Base-by-base conservation (phyloP, 2,797 vertebrate genomes). In the Tragopan temminckii region DNA sequence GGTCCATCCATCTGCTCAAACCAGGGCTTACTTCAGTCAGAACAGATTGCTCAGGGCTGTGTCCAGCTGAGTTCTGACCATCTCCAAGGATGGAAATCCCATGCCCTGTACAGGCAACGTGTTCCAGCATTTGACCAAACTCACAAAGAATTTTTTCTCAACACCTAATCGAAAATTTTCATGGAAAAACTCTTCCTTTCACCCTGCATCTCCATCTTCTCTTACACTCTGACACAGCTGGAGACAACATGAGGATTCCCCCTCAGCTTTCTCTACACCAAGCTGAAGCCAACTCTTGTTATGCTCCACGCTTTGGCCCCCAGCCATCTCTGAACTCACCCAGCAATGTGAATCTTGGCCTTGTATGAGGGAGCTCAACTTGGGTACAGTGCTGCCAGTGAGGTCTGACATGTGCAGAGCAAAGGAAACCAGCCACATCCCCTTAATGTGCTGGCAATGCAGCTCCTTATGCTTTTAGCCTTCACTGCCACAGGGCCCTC, bases 401-500 rank as follows among this genome's bases (percentile, higher is more conserved):
- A 36, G 31, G 11, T 25, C 35, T 67, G 43, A 35, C 9, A 35
- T 4, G 9, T 4, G 64, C 69, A 17, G 11, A 53, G 35, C 0
- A 35, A 42, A 61, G 27, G 68, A 40, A 57, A 68, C 5, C 9
- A 55, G 40, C 20, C 61, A 9, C 43, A 46, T 42, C 50, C 35
- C 33, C 62, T 29, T 20, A 13, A 27, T 6, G 16, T 63, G 66
- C 43, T 3, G 35, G 29, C 0, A 0, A 25, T 24, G 61, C 21
- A 25, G 68, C 24, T 57, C 31, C 14, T 12, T 4, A 20, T 0
- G 3, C 20, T n/a, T 8, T 66, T 3, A 0, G 27, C 43, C 38
- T 33, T 52, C 35, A 7, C 38, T 36, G 46, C 66, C 36, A 31
- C 90, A 4, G 3, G 57, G 36, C 43, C n/a, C 35, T 55, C 35